Percentiles rank a stretch among this genome's conserved stretches.
phyloP scores from a whole-genome alignment of 92 coral and sea anemone genomes.

The Siderastrea radians region DNA sequence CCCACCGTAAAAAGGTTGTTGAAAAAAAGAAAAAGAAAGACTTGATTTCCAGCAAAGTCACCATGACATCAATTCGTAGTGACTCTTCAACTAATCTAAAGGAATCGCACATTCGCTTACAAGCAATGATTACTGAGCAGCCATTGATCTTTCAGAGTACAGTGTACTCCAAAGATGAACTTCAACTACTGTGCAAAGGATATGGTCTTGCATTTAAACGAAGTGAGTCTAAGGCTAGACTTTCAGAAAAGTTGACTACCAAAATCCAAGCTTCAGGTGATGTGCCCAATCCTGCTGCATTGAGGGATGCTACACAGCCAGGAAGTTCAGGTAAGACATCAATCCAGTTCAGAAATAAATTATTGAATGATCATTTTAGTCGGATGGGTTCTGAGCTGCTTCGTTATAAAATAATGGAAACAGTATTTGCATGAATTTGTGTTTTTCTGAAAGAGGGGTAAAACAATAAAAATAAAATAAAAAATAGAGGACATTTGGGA shows the following conservation, averaged over 20 bases:
- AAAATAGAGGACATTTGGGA: too few species aligned
- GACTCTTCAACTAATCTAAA: constrained; percentile 25
- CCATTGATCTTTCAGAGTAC: constrained; percentile 33
- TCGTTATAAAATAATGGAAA: too few species aligned
- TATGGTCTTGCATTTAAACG: constrained; percentile 34
- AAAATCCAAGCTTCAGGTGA: neutral
- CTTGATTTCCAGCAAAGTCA: constrained; percentile 23
- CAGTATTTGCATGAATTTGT: too few species aligned
- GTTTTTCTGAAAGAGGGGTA: too few species aligned
- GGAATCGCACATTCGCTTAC: constrained; percentile 38
- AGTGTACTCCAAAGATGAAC: constrained; percentile 41
- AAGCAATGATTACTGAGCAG: constrained; percentile 44
- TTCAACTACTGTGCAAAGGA: constrained; percentile 37
- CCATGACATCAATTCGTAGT: constrained; percentile 3
- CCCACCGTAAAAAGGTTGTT: constrained; percentile 59
- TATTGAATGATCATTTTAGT: too few species aligned
- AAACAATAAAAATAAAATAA: too few species aligned
- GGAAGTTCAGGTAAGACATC: too few species aligned
- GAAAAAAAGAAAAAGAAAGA: constrained; percentile 36
- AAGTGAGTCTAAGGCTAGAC: constrained; percentile 22
- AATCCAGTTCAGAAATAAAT: too few species aligned
- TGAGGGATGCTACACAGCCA: too few species aligned
- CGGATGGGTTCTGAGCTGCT: too few species aligned
- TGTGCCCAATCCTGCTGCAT: too few species aligned
- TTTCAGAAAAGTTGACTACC: constrained; percentile 4